Base-by-base conservation (phyloP, 2,113 vertebrate species). In the Chamaetylas fuelleborni region DNA sequence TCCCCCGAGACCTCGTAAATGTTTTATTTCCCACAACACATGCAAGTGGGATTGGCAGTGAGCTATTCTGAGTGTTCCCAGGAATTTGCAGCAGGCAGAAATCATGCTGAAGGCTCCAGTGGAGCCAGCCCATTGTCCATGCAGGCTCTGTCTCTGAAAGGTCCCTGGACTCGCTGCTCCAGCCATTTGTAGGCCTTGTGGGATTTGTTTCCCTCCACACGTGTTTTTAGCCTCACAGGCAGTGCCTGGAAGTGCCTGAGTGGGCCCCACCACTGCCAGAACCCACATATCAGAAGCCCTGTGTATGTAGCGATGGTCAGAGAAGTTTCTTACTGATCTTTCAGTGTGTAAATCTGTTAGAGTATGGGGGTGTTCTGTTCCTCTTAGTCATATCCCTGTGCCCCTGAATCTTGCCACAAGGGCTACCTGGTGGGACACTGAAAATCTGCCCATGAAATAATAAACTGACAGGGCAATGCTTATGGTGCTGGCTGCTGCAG, bases 251-350 rank as follows among this genome's bases (percentile, higher is more conserved):
- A 67, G 36, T 19, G 13, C 15, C 3, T 9, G 10, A 56, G 23
- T 5, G 42, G 56, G 34, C 42, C 88, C 70, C 57, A 53, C 11
- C 0, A 1, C 50, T 72, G 58, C 45, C 81, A 80, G 72, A 76
- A 50, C 23, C 40, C 54, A 38, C 45, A 15, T 56, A 19, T 18
- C 50, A 36, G 22, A 24, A 60, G 51, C 5, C 12, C 13, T 16
- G 2, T 0, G 0, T 31, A 22, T 3, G 13, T 20, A 60, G 26
- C 0, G 0, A n/a, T 24, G 16, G 38, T 51, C 40, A 60, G 87
- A 77, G 58, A 47, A n/a, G 36, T 26, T 82, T 42, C 40, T 62
- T 3, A 2, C 12, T 69, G 42, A 12, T 42, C 14, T 28, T 72
- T 76, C 22, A 28, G 36, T 24, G 24, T 71, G 19, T 15, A 56